A percentile compares a stretch with the other conserved stretches of the same genome.
Evolutionary conservation across 2,113 vertebrate genomes (phyloP).

Genomic region (Probosciger aterrimus): DNA sequence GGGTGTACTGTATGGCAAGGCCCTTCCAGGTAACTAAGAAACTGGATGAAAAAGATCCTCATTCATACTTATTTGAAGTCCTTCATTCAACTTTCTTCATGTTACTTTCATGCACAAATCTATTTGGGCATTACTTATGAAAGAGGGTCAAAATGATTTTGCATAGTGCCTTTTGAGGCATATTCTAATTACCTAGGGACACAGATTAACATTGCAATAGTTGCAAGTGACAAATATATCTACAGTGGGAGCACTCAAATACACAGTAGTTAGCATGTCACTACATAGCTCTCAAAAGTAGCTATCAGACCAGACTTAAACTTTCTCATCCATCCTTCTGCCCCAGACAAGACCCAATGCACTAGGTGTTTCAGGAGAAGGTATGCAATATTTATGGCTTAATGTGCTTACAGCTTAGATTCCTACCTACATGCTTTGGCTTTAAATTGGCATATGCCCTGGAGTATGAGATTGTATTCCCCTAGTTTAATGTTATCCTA

Average conservation of each 20-base stretch:
- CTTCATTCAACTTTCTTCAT: background rate
- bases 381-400: accelerated
- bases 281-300: background rate
- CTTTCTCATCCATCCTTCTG: background rate
- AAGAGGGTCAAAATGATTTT: background rate
- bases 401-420: background rate
- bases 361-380: background rate
- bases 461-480: background rate
- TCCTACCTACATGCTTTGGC: background rate
- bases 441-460: background rate
- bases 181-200: background rate
- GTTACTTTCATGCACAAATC: background rate
- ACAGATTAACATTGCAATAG: background rate
- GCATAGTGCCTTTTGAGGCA: background rate
- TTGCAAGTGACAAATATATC: background rate
- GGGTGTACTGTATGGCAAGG: background rate
- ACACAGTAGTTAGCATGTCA: background rate
- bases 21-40: background rate
- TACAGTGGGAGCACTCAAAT: background rate
- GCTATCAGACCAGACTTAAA: background rate
- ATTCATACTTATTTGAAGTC: background rate
- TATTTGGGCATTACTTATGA: background rate
- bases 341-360: background rate
- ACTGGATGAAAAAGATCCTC: background rate
- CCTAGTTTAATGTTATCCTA: background rate